A percentile compares a stretch with the other conserved stretches of the same genome.
These are phyloP conservation scores for Deilephila elpenor DNA, from an alignment of 2,888 invertebrate species.

Conservation along the genomic window DNA sequence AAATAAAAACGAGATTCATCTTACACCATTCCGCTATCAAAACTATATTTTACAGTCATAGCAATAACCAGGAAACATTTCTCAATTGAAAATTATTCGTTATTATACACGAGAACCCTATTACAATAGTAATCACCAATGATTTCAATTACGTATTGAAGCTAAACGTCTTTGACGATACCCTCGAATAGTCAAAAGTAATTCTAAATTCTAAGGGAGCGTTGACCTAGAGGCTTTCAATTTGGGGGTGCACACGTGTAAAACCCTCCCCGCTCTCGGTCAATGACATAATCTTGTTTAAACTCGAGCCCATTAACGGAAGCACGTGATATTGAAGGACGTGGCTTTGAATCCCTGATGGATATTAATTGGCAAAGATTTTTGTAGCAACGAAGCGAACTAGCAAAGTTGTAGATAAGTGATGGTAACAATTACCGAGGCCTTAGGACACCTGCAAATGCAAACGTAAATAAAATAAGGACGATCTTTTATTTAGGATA, in stretches of 20 bases:
- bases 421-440: too few relatives aligned
- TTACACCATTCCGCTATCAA: background rate
- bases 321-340: background rate
- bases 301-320: background rate
- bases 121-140: background rate
- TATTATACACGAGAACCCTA: background rate
- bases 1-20: too few relatives aligned
- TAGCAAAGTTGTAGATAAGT: too few relatives aligned
- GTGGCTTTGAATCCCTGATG: background rate
- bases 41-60: background rate
- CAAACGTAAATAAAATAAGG: too few relatives aligned
- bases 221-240: constrained; percentile 5
- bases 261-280: background rate
- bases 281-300: constrained; percentile 3
- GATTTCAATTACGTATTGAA: background rate
- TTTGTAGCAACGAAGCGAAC: too few relatives aligned
- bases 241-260: constrained; percentile 6
- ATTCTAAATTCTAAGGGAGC: background rate
- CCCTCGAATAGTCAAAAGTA: constrained; percentile 1
- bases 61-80: background rate
- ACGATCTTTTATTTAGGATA: too few relatives aligned
- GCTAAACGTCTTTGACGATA: background rate
- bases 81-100: background rate
- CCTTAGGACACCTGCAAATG: too few relatives aligned
- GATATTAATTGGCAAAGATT: too few relatives aligned